Conservation (phyloP, 2,113 vertebrate species). For the Plotosus lineatus region DNA sequence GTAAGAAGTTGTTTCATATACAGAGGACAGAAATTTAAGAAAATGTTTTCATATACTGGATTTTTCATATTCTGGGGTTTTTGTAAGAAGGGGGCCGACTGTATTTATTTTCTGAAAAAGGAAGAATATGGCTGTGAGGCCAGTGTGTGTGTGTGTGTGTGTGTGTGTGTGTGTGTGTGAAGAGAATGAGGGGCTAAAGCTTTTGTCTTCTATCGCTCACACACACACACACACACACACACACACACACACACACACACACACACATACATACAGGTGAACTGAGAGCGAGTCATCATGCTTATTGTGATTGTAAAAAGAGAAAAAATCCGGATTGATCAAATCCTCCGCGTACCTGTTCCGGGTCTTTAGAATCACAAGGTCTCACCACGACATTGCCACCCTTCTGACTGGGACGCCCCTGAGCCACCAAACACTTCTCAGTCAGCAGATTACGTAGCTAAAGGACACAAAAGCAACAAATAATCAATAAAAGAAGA, state of each 20-base stretch:
- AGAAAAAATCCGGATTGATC: not conserved
- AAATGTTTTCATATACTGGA: too few relatives aligned
- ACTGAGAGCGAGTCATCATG: too few relatives aligned
- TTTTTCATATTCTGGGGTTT: too few relatives aligned
- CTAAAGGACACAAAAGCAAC: constrained; percentile 61
- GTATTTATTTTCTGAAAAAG: not conserved
- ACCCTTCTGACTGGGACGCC: constrained; percentile 91
- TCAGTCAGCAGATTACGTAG: constrained; percentile 82
- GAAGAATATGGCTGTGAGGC: not conserved
- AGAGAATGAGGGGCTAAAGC: not conserved
- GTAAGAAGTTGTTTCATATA: too few relatives aligned
- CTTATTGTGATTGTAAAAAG: not conserved
- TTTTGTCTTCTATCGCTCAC: not conserved
- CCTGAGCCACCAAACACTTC: constrained; percentile 87
- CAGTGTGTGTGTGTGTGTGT: not conserved
- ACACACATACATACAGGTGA: not conserved
- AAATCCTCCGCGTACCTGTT: constrained; percentile 78
- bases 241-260: not conserved
- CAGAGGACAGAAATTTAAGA: too few relatives aligned
- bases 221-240: too few relatives aligned
- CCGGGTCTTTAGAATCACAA: constrained; percentile 81
- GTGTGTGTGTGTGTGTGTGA: not conserved
- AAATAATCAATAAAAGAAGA: not conserved
- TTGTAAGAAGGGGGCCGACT: too few relatives aligned
- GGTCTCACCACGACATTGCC: constrained; percentile 81